phyloP scores from a whole-genome alignment of 2,797 vertebrate species.

The Mormyrops boulengeri region DNA sequence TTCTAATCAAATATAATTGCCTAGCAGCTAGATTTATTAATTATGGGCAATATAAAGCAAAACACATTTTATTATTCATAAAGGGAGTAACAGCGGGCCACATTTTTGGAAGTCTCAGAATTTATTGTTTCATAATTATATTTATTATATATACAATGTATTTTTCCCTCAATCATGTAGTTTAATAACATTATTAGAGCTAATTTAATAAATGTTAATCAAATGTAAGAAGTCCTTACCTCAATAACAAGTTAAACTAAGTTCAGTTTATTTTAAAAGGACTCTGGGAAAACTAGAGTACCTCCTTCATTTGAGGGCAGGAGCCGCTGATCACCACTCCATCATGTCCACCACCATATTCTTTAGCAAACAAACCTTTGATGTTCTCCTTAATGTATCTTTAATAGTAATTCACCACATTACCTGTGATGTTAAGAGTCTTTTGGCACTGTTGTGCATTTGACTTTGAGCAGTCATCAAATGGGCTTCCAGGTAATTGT shows the following conservation, averaged over 20 bases:
- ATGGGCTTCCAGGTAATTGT: background rate
- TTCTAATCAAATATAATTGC: background rate
- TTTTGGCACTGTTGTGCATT: background rate
- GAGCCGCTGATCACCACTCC: background rate
- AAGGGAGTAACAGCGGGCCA: background rate
- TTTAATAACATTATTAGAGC: background rate
- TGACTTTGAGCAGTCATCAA: background rate
- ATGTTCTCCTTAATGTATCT: background rate
- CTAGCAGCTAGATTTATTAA: background rate
- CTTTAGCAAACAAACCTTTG: background rate
- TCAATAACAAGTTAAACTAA: background rate
- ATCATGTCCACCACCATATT: background rate
- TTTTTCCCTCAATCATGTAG: background rate
- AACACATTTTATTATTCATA: background rate
- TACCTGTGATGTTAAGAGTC: background rate
- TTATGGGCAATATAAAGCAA: background rate
- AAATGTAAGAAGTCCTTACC: background rate
- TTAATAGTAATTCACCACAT: background rate
- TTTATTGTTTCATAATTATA: background rate
- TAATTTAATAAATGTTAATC: background rate
- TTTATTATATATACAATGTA: background rate
- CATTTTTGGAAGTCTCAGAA: conserved; percentile 4
- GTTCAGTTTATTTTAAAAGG: background rate
- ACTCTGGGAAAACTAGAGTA: background rate
- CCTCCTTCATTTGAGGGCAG: background rate